phyloP scores from a whole-genome alignment of 2,888 invertebrate species.

The Ischnus inquisitorius region DNA sequence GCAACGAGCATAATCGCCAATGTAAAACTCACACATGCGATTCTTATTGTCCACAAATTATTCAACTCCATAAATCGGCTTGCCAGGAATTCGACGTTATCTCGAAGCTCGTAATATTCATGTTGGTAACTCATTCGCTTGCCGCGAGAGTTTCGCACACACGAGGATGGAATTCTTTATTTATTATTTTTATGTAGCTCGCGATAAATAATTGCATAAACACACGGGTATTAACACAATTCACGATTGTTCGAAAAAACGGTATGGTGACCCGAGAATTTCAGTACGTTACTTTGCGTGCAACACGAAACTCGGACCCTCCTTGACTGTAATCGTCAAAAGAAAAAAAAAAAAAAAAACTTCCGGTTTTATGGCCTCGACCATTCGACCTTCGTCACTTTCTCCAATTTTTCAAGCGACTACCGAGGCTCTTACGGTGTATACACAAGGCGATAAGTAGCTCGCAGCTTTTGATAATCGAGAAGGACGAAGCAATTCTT shows the following conservation, averaged over 20 bases:
- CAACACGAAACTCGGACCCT: conserved; percentile 36
- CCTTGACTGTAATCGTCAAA: not conserved
- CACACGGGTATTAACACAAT: not conserved
- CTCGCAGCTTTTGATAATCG: not conserved
- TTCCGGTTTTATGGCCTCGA: conserved; percentile 36
- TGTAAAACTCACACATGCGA: too few relatives aligned
- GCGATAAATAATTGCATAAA: not conserved
- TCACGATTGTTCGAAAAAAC: not conserved
- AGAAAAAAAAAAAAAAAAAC: conserved; percentile 44
- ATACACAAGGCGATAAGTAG: not conserved
- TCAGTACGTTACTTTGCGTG: conserved; percentile 39
- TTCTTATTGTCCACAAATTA: too few relatives aligned
- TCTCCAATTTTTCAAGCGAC: not conserved
- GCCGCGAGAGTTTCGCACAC: too few relatives aligned
- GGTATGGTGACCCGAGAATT: not conserved
- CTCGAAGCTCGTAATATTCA: too few relatives aligned
- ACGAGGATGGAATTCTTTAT: too few relatives aligned
- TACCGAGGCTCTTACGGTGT: too few relatives aligned
- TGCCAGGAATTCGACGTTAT: too few relatives aligned
- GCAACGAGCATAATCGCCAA: too few relatives aligned
- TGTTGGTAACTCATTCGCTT: too few relatives aligned
- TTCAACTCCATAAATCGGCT: too few relatives aligned
- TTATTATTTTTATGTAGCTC: too few relatives aligned
- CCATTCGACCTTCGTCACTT: conserved; percentile 60
- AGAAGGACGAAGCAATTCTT: not conserved